Base-by-base conservation (phyloP, 2,888 invertebrate species). In the Drosophila kanekoi region DNA sequence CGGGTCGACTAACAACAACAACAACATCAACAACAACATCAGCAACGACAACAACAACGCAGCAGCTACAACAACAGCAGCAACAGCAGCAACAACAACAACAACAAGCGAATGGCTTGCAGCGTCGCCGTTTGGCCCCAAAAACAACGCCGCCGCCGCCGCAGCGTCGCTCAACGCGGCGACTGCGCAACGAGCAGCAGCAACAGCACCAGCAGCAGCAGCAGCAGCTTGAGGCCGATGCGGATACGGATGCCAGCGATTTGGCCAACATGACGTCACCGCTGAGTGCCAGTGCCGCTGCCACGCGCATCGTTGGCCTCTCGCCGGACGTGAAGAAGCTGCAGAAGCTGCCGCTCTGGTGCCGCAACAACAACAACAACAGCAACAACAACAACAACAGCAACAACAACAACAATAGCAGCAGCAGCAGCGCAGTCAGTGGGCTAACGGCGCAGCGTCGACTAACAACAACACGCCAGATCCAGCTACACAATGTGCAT, bases 241-340 rank as follows among this genome's bases (percentile, higher is more conserved):
- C 41, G 4, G 83, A 85, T 41, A 85, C 83, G 43, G 84, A 86
- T 72, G 80, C 80, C 52, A 85, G 84, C 18, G 86, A 84, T 33
- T 56, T 85, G 69, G 86, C 83, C 69, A 84, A 84, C 40, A 75
- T 79, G 74, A 85, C 85, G 52, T 81, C 85, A 66, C 75, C 83
- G 44, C 10, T 85, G 41, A 83, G 81, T 47, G 83, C 83, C 33
- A 85, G 67, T 47, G 85, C 83, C 1, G 79, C 85, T 10, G 83
- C 85, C 54, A 84, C 85, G 20, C 81, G 83, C 40, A 69, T 84
- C 41, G 69, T 73, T 35, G 85, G 85, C 4, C 87, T 85, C 20
- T 85, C 85, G 60, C 87, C 85, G 52, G 85, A 85, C 52, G 85
- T 87, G 1, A 85, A 87, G 35, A 86, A 84, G 53, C 52, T 85